These are phyloP conservation scores for Temnothorax nylanderi DNA, from an alignment of 1,140 invertebrate genomes.

Conservation along the genomic window DNA sequence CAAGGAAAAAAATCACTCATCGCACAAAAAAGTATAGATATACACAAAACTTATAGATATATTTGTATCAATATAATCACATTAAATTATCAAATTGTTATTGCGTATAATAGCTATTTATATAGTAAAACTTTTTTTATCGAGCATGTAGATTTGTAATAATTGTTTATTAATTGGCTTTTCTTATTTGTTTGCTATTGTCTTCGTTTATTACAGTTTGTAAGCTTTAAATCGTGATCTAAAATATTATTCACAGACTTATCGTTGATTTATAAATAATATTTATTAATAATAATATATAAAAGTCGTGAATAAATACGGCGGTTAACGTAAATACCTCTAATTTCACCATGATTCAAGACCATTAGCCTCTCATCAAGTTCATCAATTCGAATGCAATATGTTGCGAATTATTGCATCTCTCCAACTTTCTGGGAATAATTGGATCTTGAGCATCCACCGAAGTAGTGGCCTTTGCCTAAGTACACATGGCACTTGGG, in stretches of 20 bases:
- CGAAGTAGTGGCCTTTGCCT: not conserved
- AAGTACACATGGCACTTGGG: conserved; percentile 39
- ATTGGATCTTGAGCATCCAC: conserved; percentile 40
- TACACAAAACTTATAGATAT: not conserved
- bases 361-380: conserved; percentile 8
- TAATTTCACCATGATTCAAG: not conserved
- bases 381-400: conserved; percentile 26
- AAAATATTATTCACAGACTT: not conserved
- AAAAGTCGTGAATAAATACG: conserved; percentile 30
- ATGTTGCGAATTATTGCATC: conserved; percentile 30
- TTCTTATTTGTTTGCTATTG: not conserved
- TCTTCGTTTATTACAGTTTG: not conserved
- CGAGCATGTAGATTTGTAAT: not conserved
- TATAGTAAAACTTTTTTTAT: not conserved
- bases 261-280: conserved; percentile 26
- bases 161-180: conserved; percentile 24
- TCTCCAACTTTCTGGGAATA: conserved; percentile 44
- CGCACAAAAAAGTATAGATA: not conserved
- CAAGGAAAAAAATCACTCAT: not conserved
- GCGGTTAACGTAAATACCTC: not conserved
- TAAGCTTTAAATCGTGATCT: not conserved
- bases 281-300: conserved; percentile 9
- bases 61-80: not conserved
- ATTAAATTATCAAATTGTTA: not conserved
- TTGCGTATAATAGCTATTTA: not conserved